Base-by-base conservation (phyloP, 2,888 invertebrate species). In the Leptothorax acervorum region DNA sequence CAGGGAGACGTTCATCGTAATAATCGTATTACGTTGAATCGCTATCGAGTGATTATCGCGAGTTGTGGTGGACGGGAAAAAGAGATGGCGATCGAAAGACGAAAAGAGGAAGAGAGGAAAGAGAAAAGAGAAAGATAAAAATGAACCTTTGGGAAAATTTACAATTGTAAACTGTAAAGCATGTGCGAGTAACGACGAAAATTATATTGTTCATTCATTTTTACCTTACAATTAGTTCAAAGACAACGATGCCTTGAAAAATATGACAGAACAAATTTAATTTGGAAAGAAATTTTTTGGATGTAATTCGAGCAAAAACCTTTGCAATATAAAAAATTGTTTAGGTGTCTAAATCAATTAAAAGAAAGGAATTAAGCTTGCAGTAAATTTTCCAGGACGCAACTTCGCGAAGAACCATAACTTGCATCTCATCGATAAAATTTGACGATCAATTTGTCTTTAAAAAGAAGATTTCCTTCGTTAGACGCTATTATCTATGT, bases 11-110 rank as follows among this genome's bases (percentile, higher is more conserved):
- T 84, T 83, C 83, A 85, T 88, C 83, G 86, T 86, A 79, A 89
- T 86, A 84, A 23, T 23, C 23, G 23, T 23, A 23, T 23, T 23
- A 23, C 23, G 23, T 23, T 23, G 23, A 23, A 23, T 23, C 23
- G 23, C 23, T 23, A 23, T 23, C 87, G 89, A 90, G 84, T 87
- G 91, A 91, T 91, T 91, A 92, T 91, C 86, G 74, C 23, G 45
- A 31, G 60, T 35, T 31, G 15, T 15, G 23, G 2, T 8, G 53
- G 12, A 48, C 60, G 23, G 57, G n/a, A 45, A 55, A 66, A 11
- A 78, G 53, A 51, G 55, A 60, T 28, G 23, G 55, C n/a, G 39
- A 71, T 6, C 4, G 42, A 51, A 85, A 28, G 18, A 28, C 31
- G 57, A 73, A 45, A 18, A 71, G 60, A 31, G 31, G 42, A 11